Evolutionary conservation across 2,888 invertebrate genomes (phyloP).

Genomic region (Seladonia tumulorum): DNA sequence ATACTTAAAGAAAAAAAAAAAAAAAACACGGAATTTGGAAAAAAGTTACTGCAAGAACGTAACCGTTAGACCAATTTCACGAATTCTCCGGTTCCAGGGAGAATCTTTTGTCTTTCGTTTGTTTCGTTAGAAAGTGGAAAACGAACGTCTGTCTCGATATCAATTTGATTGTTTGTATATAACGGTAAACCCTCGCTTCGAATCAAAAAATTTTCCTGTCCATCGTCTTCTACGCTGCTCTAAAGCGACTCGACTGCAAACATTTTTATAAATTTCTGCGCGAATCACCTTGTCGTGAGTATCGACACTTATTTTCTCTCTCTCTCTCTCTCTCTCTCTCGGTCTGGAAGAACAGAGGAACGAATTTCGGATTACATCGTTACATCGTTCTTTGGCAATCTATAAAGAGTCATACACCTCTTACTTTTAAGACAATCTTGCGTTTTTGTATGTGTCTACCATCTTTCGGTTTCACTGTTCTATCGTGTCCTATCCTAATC

Average conservation of each 20-base stretch:
- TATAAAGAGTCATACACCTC: conserved; percentile 56
- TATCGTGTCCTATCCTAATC: neutral
- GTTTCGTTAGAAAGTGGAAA: conserved; percentile 26
- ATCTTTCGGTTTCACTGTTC: neutral
- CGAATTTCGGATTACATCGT: conserved; percentile 38
- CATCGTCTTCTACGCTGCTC: conserved; percentile 36
- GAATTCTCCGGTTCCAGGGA: neutral
- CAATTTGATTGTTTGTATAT: conserved; percentile 18
- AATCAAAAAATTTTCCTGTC: conserved; percentile 12
- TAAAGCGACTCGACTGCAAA: conserved; percentile 66
- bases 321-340: neutral
- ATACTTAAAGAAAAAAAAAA: conserved; percentile 5
- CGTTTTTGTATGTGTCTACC: neutral
- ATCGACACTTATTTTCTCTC: conserved; percentile 27
- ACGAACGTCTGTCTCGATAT: conserved; percentile 34
- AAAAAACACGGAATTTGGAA: conserved; percentile 21
- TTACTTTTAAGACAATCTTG: conserved; percentile 7
- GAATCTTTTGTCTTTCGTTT: neutral
- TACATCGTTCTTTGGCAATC: conserved; percentile 42
- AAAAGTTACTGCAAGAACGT: conserved; percentile 23
- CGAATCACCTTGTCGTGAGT: conserved; percentile 43
- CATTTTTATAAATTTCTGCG: conserved; percentile 79
- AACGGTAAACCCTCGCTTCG: conserved; percentile 18
- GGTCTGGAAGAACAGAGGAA: conserved; percentile 49
- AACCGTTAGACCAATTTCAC: neutral